Evolutionary conservation across 2,797 vertebrate genomes (phyloP).

Genomic region (Semotilus atromaculatus): DNA sequence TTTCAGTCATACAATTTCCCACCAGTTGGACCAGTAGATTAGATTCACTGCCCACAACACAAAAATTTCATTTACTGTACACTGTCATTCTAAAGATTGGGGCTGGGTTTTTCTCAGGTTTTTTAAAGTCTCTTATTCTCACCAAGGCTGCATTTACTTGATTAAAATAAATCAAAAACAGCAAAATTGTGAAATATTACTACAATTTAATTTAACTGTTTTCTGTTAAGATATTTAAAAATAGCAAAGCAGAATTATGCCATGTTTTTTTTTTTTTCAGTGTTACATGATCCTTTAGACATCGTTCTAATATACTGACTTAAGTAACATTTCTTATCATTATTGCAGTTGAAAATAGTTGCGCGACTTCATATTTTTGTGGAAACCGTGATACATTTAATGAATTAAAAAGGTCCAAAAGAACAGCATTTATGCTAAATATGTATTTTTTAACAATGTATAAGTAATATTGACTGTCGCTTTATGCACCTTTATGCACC

Average conservation of each 20-base stretch:
- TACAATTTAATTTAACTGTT: neutral
- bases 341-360: neutral
- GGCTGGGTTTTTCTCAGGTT: neutral
- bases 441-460: neutral
- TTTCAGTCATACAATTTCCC: neutral
- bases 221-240: neutral
- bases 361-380: neutral
- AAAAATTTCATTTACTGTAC: neutral
- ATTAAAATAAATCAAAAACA: neutral
- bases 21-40: neutral
- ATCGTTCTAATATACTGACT: neutral
- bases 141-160: neutral
- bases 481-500: neutral
- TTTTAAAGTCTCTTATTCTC: neutral
- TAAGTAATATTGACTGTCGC: neutral
- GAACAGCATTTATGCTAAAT: neutral
- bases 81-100: too few relatives aligned
- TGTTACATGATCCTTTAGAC: neutral
- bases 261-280: neutral
- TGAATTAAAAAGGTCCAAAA: neutral
- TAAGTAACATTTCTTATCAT: neutral
- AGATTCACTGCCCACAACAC: neutral
- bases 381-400: neutral
- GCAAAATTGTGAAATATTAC: neutral
- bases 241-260: neutral